Base-by-base conservation (phyloP, 2,888 invertebrate genomes). In the Caenorhabditis japonica region DNA sequence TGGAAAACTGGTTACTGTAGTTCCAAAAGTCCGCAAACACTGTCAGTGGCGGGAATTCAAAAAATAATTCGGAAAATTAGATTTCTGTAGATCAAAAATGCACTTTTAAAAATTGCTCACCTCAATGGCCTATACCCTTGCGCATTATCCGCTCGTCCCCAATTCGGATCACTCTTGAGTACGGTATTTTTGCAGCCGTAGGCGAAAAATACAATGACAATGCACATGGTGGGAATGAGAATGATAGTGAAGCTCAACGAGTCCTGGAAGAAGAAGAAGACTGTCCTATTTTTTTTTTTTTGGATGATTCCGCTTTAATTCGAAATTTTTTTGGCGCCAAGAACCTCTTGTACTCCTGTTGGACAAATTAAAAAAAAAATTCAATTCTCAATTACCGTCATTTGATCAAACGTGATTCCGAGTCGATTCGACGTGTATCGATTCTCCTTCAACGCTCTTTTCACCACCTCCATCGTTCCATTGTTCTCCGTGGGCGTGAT, bases 401-500 rank as follows among this genome's bases (percentile, higher is more conserved):
- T 59, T n/a, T 71, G 60, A 36, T 68, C 68, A 38, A 75, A 76
- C 10, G 33, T 49, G 38, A 59, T 58, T 25, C 52, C 61, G 34
- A 52, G 55, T 5, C 59, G 19, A 36, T 41, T 23, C 2, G 62
- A 36, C 30, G 60, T 12, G 21, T 59, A 66, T 43, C 72, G 39
- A 19, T 69, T 56, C 23, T 60, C 69, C 36, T 41, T 58, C 49
- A 81, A 46, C 4, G 79, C 71, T 56, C 53, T 36, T 25, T 59
- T 58, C 10, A 80, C 59, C n/a, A 74, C 51, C 8, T 66, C 47
- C 68, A 79, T 58, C 7, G 82, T 74, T 15, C 89, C 89, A 52
- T 89, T 88, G 70, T 88, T 88, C 13, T 89, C 85, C 1, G 89
- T 88, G 0, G 91, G 89, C 4, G 88, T 81, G 17, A 92, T 83